These are phyloP conservation scores for Pinctada fucata DNA, from an alignment of 2,888 invertebrate species.

Conservation along the genomic window DNA sequence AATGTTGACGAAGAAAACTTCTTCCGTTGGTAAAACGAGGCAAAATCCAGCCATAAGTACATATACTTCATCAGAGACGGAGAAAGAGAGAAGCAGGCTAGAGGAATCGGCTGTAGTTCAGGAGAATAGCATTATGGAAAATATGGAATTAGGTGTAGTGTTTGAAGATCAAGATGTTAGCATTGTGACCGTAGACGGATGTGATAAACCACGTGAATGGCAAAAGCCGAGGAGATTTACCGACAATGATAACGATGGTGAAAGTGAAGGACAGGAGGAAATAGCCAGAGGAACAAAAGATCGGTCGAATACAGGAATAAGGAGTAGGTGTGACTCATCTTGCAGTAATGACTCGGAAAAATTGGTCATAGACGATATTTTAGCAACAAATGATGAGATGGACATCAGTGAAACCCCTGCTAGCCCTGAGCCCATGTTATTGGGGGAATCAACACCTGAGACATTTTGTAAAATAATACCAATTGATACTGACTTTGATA, in stretches of 20 bases:
- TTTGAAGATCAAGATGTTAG: not conserved
- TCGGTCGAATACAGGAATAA: not conserved
- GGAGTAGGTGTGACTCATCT: not conserved
- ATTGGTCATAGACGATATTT: not conserved
- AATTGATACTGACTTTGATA: constrained; percentile 8
- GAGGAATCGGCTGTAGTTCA: not conserved
- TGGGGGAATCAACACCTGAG: too few relatives aligned
- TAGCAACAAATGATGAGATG: not conserved
- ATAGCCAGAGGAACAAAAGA: not conserved
- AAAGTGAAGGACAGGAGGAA: not conserved
- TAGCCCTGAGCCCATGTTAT: constrained; percentile 19
- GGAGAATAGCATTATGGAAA: not conserved
- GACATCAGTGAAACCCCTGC: constrained; percentile 26
- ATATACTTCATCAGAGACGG: not conserved
- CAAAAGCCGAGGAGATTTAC: not conserved
- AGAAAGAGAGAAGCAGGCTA: not conserved
- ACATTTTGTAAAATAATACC: constrained; percentile 26
- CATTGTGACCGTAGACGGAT: not conserved
- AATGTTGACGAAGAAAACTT: not conserved
- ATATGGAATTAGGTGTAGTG: not conserved
- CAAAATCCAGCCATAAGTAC: not conserved
- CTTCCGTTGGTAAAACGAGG: not conserved
- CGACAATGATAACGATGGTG: not conserved
- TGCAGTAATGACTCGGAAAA: constrained; percentile 2
- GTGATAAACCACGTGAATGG: not conserved